Evolutionary conservation across 2,888 invertebrate genomes (phyloP).

Genomic region (Melieria picta): DNA sequence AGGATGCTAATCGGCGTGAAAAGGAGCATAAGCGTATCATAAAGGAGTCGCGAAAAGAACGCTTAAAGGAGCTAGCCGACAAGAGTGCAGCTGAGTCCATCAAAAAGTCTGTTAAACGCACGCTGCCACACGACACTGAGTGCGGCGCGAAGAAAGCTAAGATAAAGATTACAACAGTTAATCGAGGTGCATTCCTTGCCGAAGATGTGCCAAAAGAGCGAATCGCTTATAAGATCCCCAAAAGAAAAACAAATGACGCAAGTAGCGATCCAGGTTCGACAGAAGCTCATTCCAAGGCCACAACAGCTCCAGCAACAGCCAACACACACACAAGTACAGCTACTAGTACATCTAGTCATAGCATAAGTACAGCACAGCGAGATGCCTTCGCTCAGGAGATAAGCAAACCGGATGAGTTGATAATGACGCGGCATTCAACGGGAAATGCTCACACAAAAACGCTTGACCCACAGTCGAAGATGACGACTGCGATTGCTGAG

Average conservation of each 20-base stretch:
- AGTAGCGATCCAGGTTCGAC: too few species aligned
- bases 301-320: slow-evolving; percentile 25
- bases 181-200: slow-evolving; percentile 70
- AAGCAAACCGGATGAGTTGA: slow-evolving; percentile 7
- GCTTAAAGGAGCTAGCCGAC: slow-evolving; percentile 54
- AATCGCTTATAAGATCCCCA: slow-evolving; percentile 32
- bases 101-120: slow-evolving; percentile 37
- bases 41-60: slow-evolving; percentile 54
- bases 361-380: slow-evolving; percentile 25
- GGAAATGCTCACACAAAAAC: not conserved
- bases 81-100: slow-evolving; percentile 38
- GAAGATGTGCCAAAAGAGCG: slow-evolving; percentile 45
- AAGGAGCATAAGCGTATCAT: slow-evolving; percentile 41
- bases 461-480: not conserved
- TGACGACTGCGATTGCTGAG: not conserved
- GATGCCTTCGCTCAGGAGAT: slow-evolving; percentile 17
- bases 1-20: slow-evolving; percentile 41
- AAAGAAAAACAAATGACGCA: slow-evolving; percentile 21
- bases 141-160: slow-evolving; percentile 44
- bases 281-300: too few species aligned
- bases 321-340: slow-evolving; percentile 40
- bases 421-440: too few species aligned
- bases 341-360: not conserved
- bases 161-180: slow-evolving; percentile 68
- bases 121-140: slow-evolving; percentile 29